Evolutionary conservation across 2,888 invertebrate species (phyloP).

Genomic region (Unio delphinus): DNA sequence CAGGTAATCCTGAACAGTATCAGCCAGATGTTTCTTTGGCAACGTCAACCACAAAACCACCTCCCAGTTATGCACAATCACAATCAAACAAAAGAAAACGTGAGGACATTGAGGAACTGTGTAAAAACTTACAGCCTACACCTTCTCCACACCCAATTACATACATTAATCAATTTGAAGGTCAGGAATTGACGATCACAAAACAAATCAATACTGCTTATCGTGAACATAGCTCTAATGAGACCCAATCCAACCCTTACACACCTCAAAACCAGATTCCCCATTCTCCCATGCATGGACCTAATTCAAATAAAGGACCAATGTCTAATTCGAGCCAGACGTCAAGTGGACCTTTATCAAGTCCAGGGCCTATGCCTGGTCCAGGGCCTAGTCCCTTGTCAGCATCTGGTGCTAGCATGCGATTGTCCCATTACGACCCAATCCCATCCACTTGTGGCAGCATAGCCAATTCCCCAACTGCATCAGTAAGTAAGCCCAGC

Average conservation of each 20-base stretch:
- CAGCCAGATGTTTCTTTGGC: slow-evolving; percentile 52
- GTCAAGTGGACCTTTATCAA: slow-evolving; percentile 55
- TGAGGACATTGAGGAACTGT: slow-evolving; percentile 81
- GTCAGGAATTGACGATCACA: slow-evolving; percentile 95
- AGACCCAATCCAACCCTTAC: slow-evolving; percentile 52
- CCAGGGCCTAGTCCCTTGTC: slow-evolving; percentile 57
- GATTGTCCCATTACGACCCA: slow-evolving; percentile 65
- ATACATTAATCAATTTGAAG: slow-evolving; percentile 95
- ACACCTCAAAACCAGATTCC: slow-evolving; percentile 53
- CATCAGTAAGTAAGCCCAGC: slow-evolving; percentile 51
- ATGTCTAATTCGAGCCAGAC: slow-evolving; percentile 65
- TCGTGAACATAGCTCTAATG: slow-evolving; percentile 57
- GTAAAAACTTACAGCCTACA: slow-evolving; percentile 78
- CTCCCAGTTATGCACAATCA: slow-evolving; percentile 70
- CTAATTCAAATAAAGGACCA: slow-evolving; percentile 60
- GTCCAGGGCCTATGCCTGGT: slow-evolving; percentile 52
- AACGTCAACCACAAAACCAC: slow-evolving; percentile 61
- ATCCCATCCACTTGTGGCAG: slow-evolving; percentile 40
- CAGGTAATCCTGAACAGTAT: slow-evolving; percentile 69
- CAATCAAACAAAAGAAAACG: slow-evolving; percentile 61
- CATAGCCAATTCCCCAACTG: slow-evolving; percentile 50
- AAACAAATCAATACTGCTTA: slow-evolving; percentile 92
- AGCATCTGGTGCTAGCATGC: slow-evolving; percentile 51
- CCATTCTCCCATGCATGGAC: slow-evolving; percentile 60
- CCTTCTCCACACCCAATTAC: slow-evolving; percentile 97